phyloP scores from a whole-genome alignment of 1,140 invertebrate genomes.

The Dinothrombium tinctorium region DNA sequence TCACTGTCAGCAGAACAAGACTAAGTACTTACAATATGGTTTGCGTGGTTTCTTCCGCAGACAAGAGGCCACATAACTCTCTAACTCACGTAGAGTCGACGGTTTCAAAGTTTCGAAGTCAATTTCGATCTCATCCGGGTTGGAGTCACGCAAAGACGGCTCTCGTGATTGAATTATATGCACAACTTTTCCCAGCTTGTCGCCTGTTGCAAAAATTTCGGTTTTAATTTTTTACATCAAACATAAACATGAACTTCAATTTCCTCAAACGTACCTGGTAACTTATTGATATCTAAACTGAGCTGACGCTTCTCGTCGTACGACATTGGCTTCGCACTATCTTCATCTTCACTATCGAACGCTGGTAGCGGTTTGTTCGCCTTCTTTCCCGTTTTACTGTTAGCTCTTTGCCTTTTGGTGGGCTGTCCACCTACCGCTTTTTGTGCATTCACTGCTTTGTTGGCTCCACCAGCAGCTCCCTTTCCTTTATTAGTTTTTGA shows the following conservation, averaged over 20 bases:
- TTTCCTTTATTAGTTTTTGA: constrained; percentile 6
- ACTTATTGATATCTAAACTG: constrained; percentile 93
- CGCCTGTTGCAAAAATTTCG: constrained; percentile 35
- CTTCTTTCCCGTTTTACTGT: constrained; percentile 18
- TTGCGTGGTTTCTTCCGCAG: constrained; percentile 61
- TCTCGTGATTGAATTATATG: constrained; percentile 96
- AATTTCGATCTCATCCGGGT: constrained; percentile 99
- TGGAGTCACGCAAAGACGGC: constrained; percentile 86
- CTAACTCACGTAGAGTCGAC: constrained; percentile 85
- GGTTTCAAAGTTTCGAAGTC: constrained; percentile 98
- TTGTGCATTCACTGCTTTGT: constrained; percentile 13
- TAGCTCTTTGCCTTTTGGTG: constrained; percentile 18
- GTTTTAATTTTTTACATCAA: too few species aligned
- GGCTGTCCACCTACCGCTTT: constrained; percentile 16
- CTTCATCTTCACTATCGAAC: constrained; percentile 85
- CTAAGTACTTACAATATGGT: constrained; percentile 46
- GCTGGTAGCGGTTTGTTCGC: constrained; percentile 18
- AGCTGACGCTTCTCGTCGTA: constrained; percentile 98
- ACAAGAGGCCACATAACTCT: constrained; percentile 91
- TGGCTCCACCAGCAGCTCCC: neutral
- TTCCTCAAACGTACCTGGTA: constrained; percentile 46
- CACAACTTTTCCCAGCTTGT: constrained; percentile 90
- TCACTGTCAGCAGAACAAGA: constrained; percentile 7
- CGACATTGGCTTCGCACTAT: constrained; percentile 94
- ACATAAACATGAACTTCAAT: constrained; percentile 8